phyloP scores from a whole-genome alignment of 1,140 invertebrate species.

The Streblospio benedicti region DNA sequence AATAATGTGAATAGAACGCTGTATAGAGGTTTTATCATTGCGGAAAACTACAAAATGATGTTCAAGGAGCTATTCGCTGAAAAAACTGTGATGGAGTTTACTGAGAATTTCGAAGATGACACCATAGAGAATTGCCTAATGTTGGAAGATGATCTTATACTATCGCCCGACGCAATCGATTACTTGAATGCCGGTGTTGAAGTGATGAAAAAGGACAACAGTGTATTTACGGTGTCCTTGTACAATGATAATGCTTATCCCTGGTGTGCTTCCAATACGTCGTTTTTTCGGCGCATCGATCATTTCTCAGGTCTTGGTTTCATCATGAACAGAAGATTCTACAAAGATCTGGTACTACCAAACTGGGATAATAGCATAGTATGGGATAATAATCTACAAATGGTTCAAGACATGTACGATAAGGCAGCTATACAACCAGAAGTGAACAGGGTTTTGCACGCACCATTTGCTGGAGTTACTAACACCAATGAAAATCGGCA shows the following conservation, averaged over 20 bases:
- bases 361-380: neutral
- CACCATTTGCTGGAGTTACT: neutral
- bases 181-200: neutral
- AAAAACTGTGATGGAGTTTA: neutral
- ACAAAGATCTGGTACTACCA: neutral
- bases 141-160: slow-evolving; percentile 6
- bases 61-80: neutral
- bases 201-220: neutral
- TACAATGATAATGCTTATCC: slow-evolving; percentile 6
- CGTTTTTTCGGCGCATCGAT: slow-evolving; percentile 2
- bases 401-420: neutral
- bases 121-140: too few species aligned
- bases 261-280: neutral
- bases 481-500: neutral
- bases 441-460: neutral
- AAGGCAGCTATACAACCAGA: slow-evolving; percentile 6
- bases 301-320: slow-evolving; percentile 8
- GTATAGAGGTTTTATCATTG: neutral
- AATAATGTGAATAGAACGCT: neutral
- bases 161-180: neutral
- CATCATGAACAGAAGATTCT: neutral
- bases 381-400: slow-evolving; percentile 1
- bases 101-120: too few species aligned
- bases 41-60: slow-evolving; percentile 3
- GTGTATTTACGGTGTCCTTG: slow-evolving; percentile 7